Conservation (phyloP, 53 echinoderm and acorn worm species). For the Echinometra lucunter region DNA sequence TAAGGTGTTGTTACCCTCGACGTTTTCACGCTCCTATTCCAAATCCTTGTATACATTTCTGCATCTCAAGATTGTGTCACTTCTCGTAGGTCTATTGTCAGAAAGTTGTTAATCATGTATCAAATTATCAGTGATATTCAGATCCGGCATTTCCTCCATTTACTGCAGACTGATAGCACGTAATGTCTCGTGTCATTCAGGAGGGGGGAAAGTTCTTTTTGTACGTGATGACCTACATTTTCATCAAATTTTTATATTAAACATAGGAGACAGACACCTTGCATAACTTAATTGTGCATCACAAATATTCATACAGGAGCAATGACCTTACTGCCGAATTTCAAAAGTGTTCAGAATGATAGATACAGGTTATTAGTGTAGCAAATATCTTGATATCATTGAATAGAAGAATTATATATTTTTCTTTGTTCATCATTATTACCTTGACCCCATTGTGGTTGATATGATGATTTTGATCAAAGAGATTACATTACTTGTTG, state of each 20-base stretch:
- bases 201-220: background rate
- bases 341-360: background rate
- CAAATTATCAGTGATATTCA: background rate
- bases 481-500: too few species aligned
- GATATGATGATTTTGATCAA: too few species aligned
- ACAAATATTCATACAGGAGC: background rate
- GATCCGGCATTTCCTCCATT: constrained; percentile 24
- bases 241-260: background rate
- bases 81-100: constrained; percentile 12
- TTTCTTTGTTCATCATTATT: too few species aligned
- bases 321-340: background rate
- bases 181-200: background rate
- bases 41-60: background rate
- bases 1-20: background rate
- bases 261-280: background rate
- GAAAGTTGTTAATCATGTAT: constrained; percentile 3
- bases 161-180: too few species aligned
- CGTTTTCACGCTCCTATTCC: constrained; percentile 25
- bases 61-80: constrained; percentile 8
- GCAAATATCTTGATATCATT: too few species aligned
- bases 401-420: too few species aligned
- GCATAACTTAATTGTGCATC: background rate
- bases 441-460: too few species aligned
- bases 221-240: background rate
- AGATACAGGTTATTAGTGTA: background rate